A percentile compares a stretch with the other conserved stretches of the same genome.
These are phyloP conservation scores for Formica exsecta DNA, from an alignment of 1,140 invertebrate genomes.

Conservation along the genomic window DNA sequence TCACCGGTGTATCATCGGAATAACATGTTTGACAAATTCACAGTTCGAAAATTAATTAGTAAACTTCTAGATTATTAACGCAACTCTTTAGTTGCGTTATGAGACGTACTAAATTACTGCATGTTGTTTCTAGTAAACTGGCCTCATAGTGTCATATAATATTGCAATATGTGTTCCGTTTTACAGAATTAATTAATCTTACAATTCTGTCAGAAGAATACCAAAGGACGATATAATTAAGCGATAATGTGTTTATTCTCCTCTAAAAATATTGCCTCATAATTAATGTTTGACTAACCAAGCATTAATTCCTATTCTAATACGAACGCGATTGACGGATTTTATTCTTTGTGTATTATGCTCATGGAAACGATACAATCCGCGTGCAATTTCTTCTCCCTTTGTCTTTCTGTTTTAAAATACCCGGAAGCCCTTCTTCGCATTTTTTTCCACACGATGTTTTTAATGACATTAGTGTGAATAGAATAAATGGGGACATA, in stretches of 20 bases:
- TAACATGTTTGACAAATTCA: too few relatives aligned
- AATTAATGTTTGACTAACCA: not conserved
- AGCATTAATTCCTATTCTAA: not conserved
- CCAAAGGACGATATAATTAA: not conserved
- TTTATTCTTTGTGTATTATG: not conserved
- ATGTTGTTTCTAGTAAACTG: too few relatives aligned
- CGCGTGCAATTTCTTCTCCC: not conserved
- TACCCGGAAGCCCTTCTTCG: not conserved
- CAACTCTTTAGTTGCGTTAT: too few relatives aligned
- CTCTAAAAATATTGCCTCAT: not conserved
- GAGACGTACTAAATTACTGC: too few relatives aligned
- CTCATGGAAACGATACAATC: not conserved
- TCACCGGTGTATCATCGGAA: too few relatives aligned
- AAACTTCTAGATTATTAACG: too few relatives aligned
- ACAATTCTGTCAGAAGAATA: too few relatives aligned
- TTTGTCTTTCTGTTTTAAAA: conserved; percentile 28
- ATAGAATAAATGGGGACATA: conserved; percentile 17
- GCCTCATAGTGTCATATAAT: too few relatives aligned
- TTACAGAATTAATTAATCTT: too few relatives aligned
- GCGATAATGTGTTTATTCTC: not conserved
- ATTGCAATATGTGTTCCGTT: too few relatives aligned
- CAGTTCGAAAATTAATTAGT: too few relatives aligned
- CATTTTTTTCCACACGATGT: not conserved
- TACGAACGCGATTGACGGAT: not conserved
- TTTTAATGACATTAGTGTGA: not conserved